These are phyloP conservation scores for Netelia fuscicornis DNA, from an alignment of 2,888 invertebrate species.

Conservation along the genomic window DNA sequence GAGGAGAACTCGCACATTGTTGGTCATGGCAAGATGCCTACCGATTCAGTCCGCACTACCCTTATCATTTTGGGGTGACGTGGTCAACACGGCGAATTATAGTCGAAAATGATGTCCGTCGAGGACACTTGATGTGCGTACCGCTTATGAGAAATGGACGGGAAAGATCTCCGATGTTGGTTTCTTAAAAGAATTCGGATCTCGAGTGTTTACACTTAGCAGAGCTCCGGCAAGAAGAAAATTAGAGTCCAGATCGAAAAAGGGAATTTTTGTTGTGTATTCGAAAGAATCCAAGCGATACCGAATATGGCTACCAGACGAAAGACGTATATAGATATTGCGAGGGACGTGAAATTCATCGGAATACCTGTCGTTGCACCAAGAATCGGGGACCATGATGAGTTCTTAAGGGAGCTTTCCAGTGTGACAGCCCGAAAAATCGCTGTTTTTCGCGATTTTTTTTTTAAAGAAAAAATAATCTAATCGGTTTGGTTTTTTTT, in stretches of 20 bases:
- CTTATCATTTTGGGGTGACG: constrained; percentile 50
- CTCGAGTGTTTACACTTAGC: constrained; percentile 54
- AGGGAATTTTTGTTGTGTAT: constrained; percentile 61
- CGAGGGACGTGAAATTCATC: constrained; percentile 63
- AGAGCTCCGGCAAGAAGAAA: constrained; percentile 55
- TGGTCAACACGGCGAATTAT: constrained; percentile 30
- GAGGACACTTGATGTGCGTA: constrained; percentile 8
- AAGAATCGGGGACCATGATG: not conserved
- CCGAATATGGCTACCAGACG: constrained; percentile 67
- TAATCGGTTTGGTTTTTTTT: too few relatives aligned
- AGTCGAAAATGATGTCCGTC: constrained; percentile 47
- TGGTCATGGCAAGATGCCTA: constrained; percentile 48
- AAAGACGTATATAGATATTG: constrained; percentile 46
- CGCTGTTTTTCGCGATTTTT: too few relatives aligned
- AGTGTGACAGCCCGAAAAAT: too few relatives aligned
- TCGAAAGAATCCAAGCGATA: constrained; percentile 55
- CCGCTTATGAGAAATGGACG: constrained; percentile 25
- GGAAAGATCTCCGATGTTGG: constrained; percentile 9
- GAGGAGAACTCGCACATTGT: constrained; percentile 40
- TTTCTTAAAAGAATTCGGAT: constrained; percentile 52
- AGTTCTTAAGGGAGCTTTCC: too few relatives aligned
- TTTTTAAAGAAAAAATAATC: too few relatives aligned
- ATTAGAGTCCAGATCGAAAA: constrained; percentile 30
- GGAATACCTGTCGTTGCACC: not conserved
- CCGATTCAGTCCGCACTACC: constrained; percentile 15